Percentiles rank a stretch among this genome's conserved stretches.
Evolutionary conservation across 2,888 invertebrate species (phyloP).

Genomic region (Ectemnius cavifrons): DNA sequence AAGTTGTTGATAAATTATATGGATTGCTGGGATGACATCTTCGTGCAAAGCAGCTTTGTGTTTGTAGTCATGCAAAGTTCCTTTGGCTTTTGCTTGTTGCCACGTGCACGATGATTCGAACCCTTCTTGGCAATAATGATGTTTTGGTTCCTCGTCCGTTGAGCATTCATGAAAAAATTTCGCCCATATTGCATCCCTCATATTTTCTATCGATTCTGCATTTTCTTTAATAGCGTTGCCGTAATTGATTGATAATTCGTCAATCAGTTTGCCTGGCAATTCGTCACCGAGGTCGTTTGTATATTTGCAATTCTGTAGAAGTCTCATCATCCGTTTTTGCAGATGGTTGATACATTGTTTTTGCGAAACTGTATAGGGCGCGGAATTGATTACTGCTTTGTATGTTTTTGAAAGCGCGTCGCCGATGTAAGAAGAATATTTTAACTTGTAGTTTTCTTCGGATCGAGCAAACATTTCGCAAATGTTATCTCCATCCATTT

Average conservation of each 20-base stretch:
- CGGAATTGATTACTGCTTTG: constrained; percentile 30
- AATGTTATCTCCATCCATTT: constrained; percentile 55
- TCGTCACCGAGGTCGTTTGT: not conserved
- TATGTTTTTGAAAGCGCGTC: constrained; percentile 52
- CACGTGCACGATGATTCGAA: constrained; percentile 7
- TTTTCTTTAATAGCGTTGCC: not conserved
- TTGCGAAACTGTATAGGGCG: constrained; percentile 41
- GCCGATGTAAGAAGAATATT: constrained; percentile 47
- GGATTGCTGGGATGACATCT: not conserved
- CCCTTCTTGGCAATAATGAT: constrained; percentile 2
- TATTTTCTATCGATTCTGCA: not conserved
- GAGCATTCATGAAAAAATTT: not conserved
- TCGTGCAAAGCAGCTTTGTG: not conserved
- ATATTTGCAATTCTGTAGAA: not conserved
- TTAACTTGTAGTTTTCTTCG: constrained; percentile 32
- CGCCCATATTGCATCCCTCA: constrained; percentile 8
- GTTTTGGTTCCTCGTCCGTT: constrained; percentile 5
- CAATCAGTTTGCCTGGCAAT: not conserved
- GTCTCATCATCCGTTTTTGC: constrained; percentile 8
- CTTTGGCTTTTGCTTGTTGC: not conserved
- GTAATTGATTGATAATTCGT: constrained; percentile 5
- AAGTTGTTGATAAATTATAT: not conserved
- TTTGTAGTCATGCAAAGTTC: not conserved
- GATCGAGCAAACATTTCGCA: constrained; percentile 53
- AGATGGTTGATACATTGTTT: not conserved